Conservation (phyloP, 2,113 vertebrate genomes). For the Daubentonia madagascariensis region DNA sequence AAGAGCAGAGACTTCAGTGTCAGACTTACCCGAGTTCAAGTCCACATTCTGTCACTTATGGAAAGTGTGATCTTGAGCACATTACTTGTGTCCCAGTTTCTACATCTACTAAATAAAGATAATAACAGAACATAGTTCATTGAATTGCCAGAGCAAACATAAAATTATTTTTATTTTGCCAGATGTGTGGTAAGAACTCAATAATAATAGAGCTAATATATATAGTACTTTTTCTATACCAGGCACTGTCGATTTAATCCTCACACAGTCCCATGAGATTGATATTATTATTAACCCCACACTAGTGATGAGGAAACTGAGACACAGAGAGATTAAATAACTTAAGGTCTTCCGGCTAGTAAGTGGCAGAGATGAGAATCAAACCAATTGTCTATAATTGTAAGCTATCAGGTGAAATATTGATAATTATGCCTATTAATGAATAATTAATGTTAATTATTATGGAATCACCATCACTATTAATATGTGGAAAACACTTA, state of each 20-base stretch:
- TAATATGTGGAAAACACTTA: neutral
- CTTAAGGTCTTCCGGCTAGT: neutral
- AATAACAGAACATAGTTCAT: neutral
- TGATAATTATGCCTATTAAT: neutral
- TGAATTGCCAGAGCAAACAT: neutral
- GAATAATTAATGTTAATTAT: neutral
- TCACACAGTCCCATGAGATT: neutral
- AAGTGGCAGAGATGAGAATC: neutral
- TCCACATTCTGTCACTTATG: neutral
- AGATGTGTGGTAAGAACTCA: neutral
- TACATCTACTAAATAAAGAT: neutral
- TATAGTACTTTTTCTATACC: neutral
- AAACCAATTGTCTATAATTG: neutral
- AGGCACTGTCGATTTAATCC: neutral
- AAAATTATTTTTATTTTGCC: neutral
- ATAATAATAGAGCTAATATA: neutral
- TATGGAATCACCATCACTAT: neutral
- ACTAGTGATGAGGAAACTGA: neutral
- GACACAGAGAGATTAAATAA: neutral
- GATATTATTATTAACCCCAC: neutral
- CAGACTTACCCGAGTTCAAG: neutral
- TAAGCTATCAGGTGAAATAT: conserved; percentile 6
- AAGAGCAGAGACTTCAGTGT: neutral
- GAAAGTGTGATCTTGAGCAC: neutral
- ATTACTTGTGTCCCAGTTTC: neutral